Evolutionary conservation across 1,140 invertebrate genomes (phyloP), one percentile per base, ranked within the genome.

Genomic region (Delia radicum): DNA sequence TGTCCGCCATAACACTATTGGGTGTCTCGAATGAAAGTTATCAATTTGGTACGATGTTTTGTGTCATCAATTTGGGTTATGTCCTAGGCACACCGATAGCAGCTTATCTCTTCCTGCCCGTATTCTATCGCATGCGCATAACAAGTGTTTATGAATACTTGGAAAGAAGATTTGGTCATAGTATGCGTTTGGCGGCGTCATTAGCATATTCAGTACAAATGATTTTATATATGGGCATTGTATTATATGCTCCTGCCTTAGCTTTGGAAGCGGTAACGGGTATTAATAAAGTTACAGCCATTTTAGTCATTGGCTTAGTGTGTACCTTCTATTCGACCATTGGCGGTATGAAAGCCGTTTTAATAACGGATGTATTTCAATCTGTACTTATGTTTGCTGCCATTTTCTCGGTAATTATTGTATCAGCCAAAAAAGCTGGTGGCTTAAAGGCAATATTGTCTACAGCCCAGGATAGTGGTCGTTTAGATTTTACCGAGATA

Each of bases 81-180:
- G 88, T 94, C 0, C 81, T 97, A 15, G 93, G 93, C n/a, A 96
- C 94, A 2, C 92, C 94, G 0, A 90, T 96, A 2, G 91, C 93
- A 2, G 93, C 93, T 1, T 93, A 93, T 83, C 84, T 94, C 12
- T 98, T 94, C 81, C 87, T 98, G 46, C 96, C 96, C 28, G 93
- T 98, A 6, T 98, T 98, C 85, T 97, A 94, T 82, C 91, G 92
- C 67, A 88, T 97, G 48, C 92, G 94, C 83, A 91, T 92, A 61
- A 94, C 94, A 2, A 97, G 95, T 83, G 94, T 93, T 73, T 98
- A 97, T 87, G 94, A 97, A 89, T 98, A 98, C 81, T 88, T 98
- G 80, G 95, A 97, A 81, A 88, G 90, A 73, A 87, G 95, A 75
- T 97, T 96, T 82, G 94, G 94, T 0, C 86, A 89, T 77, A 85